Evolutionary conservation across 2,888 invertebrate genomes (phyloP).

Genomic region (Amiota communis): DNA sequence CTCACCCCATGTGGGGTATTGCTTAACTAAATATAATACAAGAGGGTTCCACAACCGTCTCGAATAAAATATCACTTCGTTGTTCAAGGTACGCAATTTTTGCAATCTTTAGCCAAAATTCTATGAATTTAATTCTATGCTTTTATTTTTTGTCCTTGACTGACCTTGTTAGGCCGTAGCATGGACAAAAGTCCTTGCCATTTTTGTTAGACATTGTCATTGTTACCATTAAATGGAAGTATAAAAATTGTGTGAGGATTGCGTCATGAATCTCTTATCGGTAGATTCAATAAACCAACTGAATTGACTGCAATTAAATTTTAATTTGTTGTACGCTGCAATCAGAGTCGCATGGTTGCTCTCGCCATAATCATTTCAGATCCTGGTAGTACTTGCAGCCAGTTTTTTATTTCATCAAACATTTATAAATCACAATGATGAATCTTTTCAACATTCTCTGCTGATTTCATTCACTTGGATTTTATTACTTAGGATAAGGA

Average conservation of each 20-base stretch:
- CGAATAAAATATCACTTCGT: background rate
- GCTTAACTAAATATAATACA: slow-evolving; percentile 8
- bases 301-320: slow-evolving; percentile 22
- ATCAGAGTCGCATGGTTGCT: background rate
- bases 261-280: background rate
- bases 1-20: background rate
- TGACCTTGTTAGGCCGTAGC: slow-evolving; percentile 9
- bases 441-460: too few relatives aligned
- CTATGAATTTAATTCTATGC: background rate
- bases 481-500: too few relatives aligned
- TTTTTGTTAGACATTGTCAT: slow-evolving; percentile 1
- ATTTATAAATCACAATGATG: too few relatives aligned
- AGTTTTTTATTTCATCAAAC: too few relatives aligned
- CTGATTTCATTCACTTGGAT: too few relatives aligned
- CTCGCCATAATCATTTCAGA: background rate
- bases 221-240: background rate
- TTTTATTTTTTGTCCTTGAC: slow-evolving; percentile 15
- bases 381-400: too few relatives aligned
- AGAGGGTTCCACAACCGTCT: background rate
- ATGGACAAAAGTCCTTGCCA: background rate
- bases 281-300: slow-evolving; percentile 15
- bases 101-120: slow-evolving; percentile 7
- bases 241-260: background rate
- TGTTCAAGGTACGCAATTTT: background rate
- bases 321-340: slow-evolving; percentile 16